Base-by-base conservation (phyloP, 2,888 invertebrate genomes). In the Harmothoe impar region DNA sequence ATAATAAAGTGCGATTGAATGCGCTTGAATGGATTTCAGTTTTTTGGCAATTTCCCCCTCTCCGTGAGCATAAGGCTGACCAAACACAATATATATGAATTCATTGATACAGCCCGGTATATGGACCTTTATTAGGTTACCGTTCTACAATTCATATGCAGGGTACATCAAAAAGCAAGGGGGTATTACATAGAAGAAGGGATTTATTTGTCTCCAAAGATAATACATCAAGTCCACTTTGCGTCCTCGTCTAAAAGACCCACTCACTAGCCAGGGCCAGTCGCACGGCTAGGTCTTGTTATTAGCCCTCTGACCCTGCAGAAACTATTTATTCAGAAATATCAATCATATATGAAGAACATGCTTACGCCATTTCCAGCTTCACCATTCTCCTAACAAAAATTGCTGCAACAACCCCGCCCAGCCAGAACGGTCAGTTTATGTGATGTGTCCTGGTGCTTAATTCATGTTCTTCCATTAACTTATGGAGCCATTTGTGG, bases 281-380 rank as follows among this genome's bases (percentile, higher is more conserved):
- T 62, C 3, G 1, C 20, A 20, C 3, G 62, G 62, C 62, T 12
- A 12, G 23, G 62, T 20, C 62, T 62, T 62, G 20, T 62, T 20
- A 62, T 62, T 62, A 62, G 62, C 62, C 62, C 62, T n/a, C n/a
- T 62, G 62, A 62, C 62, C 62, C 62, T 1, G n/a, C 23, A 62
- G 15, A 62, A 43, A 5, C 7, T n/a, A 62, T 62, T 62, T n/a
- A 62, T 62, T n/a, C 7, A 3, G 12, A n/a, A n/a, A n/a, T n/a
- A 62, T 62, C 62, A 20, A 62, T 62, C 62, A 1, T 62, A 62
- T 62, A 62, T 62, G n/a, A 62, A 62, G 0, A 5, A 62, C 20
- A 62, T 62, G 62, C 15, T 62, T 20, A n/a, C 20, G 0, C 62
- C n/a, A 43, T 20, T n/a, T 62, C 62, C 62, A 7, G 12, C 62